These are phyloP conservation scores for Tolmerus cingulatus DNA, from an alignment of 2,888 invertebrate genomes.

Conservation along the genomic window DNA sequence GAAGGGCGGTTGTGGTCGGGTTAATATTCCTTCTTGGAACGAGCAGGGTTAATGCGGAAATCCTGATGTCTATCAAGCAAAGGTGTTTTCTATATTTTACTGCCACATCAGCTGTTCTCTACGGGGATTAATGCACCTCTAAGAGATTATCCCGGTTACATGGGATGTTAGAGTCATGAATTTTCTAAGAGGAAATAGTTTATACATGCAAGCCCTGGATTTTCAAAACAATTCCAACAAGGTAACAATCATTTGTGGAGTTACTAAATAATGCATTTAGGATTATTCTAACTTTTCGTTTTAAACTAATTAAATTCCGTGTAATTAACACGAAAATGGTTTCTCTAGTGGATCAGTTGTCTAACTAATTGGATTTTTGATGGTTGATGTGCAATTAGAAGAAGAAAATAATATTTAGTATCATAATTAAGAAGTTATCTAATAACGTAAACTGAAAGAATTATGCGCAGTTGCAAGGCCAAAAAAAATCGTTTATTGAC, in stretches of 20 bases:
- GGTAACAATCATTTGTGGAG: background rate
- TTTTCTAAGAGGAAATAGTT: background rate
- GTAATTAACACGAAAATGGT: no score
- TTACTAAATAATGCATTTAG: no score
- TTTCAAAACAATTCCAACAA: background rate
- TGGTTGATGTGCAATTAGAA: no score
- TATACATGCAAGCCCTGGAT: background rate
- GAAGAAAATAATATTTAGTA: no score
- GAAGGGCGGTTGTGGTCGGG: background rate
- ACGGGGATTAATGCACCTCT: background rate
- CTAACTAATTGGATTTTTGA: no score
- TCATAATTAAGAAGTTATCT: no score
- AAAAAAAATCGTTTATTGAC: no score
- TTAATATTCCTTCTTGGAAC: background rate
- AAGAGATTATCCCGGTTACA: background rate
- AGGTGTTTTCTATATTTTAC: background rate
- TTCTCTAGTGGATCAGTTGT: no score
- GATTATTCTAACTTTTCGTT: no score
- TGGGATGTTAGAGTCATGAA: background rate
- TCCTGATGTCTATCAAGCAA: background rate
- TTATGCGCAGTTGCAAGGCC: no score
- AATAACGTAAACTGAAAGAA: no score
- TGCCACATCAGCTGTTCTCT: background rate
- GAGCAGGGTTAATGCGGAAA: background rate
- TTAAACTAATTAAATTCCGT: no score